phyloP scores from a whole-genome alignment of 2,888 invertebrate genomes.

The Eristalinus aeneus region DNA sequence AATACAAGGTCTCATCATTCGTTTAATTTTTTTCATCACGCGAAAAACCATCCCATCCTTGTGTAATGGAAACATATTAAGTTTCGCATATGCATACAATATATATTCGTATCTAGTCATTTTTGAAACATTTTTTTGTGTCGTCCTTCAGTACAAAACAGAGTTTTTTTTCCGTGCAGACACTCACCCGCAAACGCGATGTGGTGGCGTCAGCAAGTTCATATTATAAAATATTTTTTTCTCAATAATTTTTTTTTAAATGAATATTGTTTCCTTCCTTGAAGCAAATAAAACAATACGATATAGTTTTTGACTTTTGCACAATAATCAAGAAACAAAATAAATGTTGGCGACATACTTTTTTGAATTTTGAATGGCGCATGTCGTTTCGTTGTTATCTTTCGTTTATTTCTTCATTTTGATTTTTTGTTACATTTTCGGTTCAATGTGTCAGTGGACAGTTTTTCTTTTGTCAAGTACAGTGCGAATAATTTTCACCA shows the following conservation, averaged over 20 bases:
- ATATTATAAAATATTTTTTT: conserved; percentile 29
- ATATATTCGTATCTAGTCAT: background rate
- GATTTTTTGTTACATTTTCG: conserved; percentile 27
- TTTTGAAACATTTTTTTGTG: conserved; percentile 48
- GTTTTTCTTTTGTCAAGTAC: conserved; percentile 23
- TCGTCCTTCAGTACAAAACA: conserved; percentile 33
- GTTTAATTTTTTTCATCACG: conserved; percentile 68
- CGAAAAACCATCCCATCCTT: conserved; percentile 71
- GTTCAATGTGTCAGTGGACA: conserved; percentile 41
- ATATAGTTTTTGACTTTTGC: conserved; percentile 56
- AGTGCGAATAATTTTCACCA: conserved; percentile 39
- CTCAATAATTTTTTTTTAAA: background rate
- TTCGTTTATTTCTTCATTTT: conserved; percentile 1
- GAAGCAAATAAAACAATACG: conserved; percentile 7
- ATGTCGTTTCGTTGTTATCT: conserved; percentile 41
- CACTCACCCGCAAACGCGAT: conserved; percentile 27
- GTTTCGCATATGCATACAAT: background rate
- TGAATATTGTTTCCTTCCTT: conserved; percentile 15
- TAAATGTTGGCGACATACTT: conserved; percentile 63
- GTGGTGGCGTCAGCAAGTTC: conserved; percentile 47
- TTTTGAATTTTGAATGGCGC: conserved; percentile 71
- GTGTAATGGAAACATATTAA: conserved; percentile 55
- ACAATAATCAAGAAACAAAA: conserved; percentile 44
- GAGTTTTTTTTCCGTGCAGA: conserved; percentile 22
- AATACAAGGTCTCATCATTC: conserved; percentile 60